phyloP scores from a whole-genome alignment of 2,113 vertebrate genomes.

The Micronycteris hirsuta region DNA sequence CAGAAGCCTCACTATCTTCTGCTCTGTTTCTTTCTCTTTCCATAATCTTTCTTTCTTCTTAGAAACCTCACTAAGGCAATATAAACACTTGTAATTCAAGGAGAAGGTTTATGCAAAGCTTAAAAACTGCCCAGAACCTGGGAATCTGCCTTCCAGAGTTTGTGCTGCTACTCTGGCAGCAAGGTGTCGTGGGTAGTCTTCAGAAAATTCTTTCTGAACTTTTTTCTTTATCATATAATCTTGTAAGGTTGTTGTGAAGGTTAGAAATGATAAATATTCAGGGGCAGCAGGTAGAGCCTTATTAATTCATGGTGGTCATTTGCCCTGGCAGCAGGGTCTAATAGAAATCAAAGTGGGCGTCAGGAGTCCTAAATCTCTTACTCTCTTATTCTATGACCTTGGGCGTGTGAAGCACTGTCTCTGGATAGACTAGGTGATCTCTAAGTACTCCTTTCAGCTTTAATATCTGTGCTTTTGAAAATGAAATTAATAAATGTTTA shows the following conservation, averaged over 20 bases:
- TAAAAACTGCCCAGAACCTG: background rate
- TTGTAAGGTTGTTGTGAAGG: background rate
- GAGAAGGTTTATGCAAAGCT: background rate
- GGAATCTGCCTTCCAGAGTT: background rate
- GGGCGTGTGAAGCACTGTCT: background rate
- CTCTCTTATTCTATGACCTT: background rate
- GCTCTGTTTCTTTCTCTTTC: background rate
- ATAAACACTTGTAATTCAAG: conserved; percentile 14
- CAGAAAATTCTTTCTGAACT: conserved; percentile 13
- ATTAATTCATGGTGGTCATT: background rate
- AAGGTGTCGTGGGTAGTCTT: background rate
- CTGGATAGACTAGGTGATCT: background rate
- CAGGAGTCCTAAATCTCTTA: background rate
- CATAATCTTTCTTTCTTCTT: background rate
- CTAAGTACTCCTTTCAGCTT: background rate
- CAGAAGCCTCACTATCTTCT: background rate
- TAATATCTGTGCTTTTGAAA: background rate
- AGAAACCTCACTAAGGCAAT: background rate
- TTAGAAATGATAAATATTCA: background rate
- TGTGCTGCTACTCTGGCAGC: background rate
- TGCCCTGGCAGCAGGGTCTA: background rate
- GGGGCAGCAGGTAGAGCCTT: background rate
- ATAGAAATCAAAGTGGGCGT: background rate
- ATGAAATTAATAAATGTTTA: background rate
- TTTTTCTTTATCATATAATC: background rate